Evolutionary conservation across 2,113 vertebrate species (phyloP), one percentile per base, ranked within the genome.

Genomic region (Tychaedon coryphoeus): DNA sequence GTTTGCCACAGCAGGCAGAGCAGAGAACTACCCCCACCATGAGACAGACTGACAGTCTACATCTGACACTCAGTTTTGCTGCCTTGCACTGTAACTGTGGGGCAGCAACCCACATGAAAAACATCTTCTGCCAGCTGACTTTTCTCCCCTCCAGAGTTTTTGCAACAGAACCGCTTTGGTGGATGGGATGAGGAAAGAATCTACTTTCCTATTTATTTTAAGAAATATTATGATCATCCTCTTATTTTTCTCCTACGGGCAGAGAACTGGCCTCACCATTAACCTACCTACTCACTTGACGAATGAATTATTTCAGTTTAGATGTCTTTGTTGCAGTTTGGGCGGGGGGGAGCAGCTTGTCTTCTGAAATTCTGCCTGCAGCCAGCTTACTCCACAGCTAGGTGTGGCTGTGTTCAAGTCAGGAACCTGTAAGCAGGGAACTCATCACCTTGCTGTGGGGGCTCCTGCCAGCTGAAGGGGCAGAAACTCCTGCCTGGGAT

Each of bases 21-120:
- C 0, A 0, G 56, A 66, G 31, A 29, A 34, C 33, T 24, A 18
- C 20, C 31, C 29, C 9, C 14, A 17, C 12, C 1, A 1, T 12
- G 56, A 25, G 42, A 29, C 22, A 50, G 38, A 31, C 19, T 17
- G 38, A 53, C 14, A 33, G 58, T 31, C 40, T 72, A 60, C 51
- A 40, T 40, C 29, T 58, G 51, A 91, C 12, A 14, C 24, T 3
- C 26, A 24, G 28, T 36, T 78, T 57, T 70, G 7, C 16, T 69
- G 60, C 18, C 34, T 33, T 61, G 74, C 24, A 4, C 61, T 33
- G 10, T 20, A 38, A 45, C 8, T 22, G 16, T 0, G 0, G 26
- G 47, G 18, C 38, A 70, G 22, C 1, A 8, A 66, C 18, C 14
- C 26, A 17, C 0, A 0, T 40, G 9, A 73, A 69, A 71, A 91